Base-by-base conservation (phyloP, 53 echinoderm and acorn worm genomes). In the Arbacia lixula region DNA sequence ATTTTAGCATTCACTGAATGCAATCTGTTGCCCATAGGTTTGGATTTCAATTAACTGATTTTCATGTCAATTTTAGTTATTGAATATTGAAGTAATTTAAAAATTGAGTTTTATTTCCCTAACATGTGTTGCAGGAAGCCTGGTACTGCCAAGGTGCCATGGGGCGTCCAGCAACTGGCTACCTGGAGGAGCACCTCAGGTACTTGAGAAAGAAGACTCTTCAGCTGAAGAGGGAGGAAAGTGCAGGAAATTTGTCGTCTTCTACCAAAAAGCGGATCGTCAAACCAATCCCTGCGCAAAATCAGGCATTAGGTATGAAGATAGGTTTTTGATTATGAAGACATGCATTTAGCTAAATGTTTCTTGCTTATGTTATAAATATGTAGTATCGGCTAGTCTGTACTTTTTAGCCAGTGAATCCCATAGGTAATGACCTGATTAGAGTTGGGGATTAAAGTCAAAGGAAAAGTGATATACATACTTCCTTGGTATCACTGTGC, bases 141-240 rank as follows among this genome's bases (percentile, higher is more conserved):
- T 86, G 32, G 41, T 86, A 74, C 74, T 55, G 37, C 20, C 37
- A 52, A 31, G 86, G 86, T 21, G 86, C 86, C 14, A 58, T 24
- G 33, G 75, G 86, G 3, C 75, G 86, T 14, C 86, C 86, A 65
- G 78, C 86, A 42, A 86, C 77, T 11, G 78, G 86, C 2, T 77
- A 74, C 37, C 78, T 86, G 5, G 86, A 86, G 38, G 86, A 86
- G 37, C 86, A 86, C 36, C 53, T 86, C 22, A 37, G 78, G 24
- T 86, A 78, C 41, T 30, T 86, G n/a, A 33, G 86, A 53, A 78
- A 86, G 62, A 63, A 61, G 33, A 46, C 46, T 46, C 8, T 8
- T 46, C 46, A 14, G 8, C 46, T 46, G 63, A 62, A 1, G 63
- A 62, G 30, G 63, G 30, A 26, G 25, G 63, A 62, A 62, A 62